Base-by-base conservation (phyloP, 2,797 vertebrate species). In the Cuculus canorus region DNA sequence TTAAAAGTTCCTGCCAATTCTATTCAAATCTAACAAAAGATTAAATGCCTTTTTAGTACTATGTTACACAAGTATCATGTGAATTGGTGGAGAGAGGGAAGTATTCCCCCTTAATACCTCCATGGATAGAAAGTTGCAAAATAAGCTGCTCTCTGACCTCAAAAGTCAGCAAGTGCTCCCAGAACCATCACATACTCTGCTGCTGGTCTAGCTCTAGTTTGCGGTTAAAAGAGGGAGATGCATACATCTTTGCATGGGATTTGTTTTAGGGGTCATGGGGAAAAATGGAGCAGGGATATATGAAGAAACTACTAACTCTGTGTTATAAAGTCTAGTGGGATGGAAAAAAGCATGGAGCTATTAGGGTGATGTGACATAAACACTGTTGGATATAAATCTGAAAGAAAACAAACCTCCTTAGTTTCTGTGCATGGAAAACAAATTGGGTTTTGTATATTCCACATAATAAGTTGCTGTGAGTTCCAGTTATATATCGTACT, bases 81-180 rank as follows among this genome's bases (percentile, higher is more conserved):
- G 60, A 81, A 47, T 33, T 37, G 21, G 27, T 41, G 41, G 27
- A 59, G 27, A 59, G 27, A 50, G 8, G 7, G 37, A 15, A 41
- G 41, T 13, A 5, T 47, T 77, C 23, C 41, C 6, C n/a, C 21
- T 52, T 39, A 50, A 50, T 22, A 22, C 7, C 5, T 78, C 15
- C 22, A 35, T 30, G 33, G 23, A 57, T 37, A 28, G 48, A 48
- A 72, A 72, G 45, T 37, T 8, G 13, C 28, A 68, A 81, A 45
- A 13, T 33, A 17, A 64, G 4, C 23, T 37, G 14, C 59, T 86
- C 35, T 32, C 32, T 76, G 22, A 30, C n/a, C 33, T 81, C 14
- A 72, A 50, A 53, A 8, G 3, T 32, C 1, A 1, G 5, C 0
- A 2, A 2, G 4, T 13, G 66, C 56, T 87, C 21, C 24, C 0